Evolutionary conservation across 1,140 invertebrate species (phyloP).

Genomic region (Drosophila ficusphila): DNA sequence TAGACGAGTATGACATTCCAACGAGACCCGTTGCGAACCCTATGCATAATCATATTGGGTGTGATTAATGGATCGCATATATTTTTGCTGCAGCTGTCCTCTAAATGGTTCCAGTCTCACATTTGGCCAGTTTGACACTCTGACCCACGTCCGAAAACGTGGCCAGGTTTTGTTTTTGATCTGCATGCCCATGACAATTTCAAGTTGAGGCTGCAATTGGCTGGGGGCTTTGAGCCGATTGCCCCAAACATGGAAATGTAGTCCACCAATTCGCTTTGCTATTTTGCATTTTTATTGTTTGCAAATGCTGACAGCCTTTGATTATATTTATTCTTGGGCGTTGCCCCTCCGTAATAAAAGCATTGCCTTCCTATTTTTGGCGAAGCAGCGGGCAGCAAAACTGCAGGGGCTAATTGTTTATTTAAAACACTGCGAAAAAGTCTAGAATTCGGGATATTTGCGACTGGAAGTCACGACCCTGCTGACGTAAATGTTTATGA

Average conservation of each 20-base stretch:
- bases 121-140: constrained; percentile 55
- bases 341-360: constrained; percentile 44
- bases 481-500: not conserved
- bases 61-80: constrained; percentile 54
- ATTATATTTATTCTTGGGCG: constrained; percentile 81
- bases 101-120: constrained; percentile 30
- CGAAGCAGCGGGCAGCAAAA: constrained; percentile 26
- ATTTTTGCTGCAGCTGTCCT: constrained; percentile 45
- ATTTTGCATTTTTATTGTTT: constrained; percentile 79
- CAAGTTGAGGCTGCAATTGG: constrained; percentile 49
- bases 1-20: constrained; percentile 56
- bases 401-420: constrained; percentile 55
- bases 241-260: constrained; percentile 72
- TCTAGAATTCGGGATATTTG: not conserved
- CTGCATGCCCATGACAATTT: constrained; percentile 62
- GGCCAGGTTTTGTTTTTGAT: constrained; percentile 36
- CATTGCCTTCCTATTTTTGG: constrained; percentile 53
- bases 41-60: constrained; percentile 56
- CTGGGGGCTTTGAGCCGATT: not conserved
- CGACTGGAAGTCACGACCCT: not conserved
- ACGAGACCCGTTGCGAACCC: constrained; percentile 32
- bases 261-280: constrained; percentile 65
- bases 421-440: constrained; percentile 44
- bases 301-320: constrained; percentile 75
- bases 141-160: constrained; percentile 54